Evolutionary conservation across 2,113 vertebrate species (phyloP).

Genomic region (Apodemus speciosus): DNA sequence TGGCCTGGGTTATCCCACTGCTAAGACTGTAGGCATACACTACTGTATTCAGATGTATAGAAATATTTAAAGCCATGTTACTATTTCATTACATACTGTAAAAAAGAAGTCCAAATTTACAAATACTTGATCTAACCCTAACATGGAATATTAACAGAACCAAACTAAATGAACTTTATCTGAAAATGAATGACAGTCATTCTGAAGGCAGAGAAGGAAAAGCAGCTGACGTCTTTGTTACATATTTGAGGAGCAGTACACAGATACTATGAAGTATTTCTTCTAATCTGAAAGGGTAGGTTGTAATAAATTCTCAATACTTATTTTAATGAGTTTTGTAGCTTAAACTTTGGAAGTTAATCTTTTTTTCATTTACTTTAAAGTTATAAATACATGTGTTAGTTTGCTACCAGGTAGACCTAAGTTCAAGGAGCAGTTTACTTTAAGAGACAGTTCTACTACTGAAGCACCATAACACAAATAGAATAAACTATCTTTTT

Average conservation of each 20-base stretch:
- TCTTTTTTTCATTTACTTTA: neutral
- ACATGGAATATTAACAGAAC: slow-evolving; percentile 12
- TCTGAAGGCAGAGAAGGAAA: neutral
- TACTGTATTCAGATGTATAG: neutral
- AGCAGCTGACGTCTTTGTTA: neutral
- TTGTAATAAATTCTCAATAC: neutral
- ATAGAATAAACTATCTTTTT: neutral
- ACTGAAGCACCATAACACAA: neutral
- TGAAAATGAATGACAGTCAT: neutral
- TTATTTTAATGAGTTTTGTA: slow-evolving; percentile 20
- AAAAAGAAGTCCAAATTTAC: neutral
- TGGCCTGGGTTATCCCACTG: neutral
- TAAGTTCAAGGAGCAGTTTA: neutral
- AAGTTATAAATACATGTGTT: neutral
- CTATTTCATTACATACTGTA: neutral
- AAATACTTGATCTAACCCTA: neutral
- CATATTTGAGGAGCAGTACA: neutral
- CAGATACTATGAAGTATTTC: neutral
- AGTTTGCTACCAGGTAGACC: neutral
- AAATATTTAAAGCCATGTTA: neutral
- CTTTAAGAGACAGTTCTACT: slow-evolving; percentile 9
- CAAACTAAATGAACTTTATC: neutral
- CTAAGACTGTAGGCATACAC: neutral
- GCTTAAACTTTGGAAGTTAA: neutral
- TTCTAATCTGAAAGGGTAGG: neutral